These are phyloP conservation scores for Heliangelus exortis DNA, from an alignment of 2,797 vertebrate genomes.

Conservation along the genomic window DNA sequence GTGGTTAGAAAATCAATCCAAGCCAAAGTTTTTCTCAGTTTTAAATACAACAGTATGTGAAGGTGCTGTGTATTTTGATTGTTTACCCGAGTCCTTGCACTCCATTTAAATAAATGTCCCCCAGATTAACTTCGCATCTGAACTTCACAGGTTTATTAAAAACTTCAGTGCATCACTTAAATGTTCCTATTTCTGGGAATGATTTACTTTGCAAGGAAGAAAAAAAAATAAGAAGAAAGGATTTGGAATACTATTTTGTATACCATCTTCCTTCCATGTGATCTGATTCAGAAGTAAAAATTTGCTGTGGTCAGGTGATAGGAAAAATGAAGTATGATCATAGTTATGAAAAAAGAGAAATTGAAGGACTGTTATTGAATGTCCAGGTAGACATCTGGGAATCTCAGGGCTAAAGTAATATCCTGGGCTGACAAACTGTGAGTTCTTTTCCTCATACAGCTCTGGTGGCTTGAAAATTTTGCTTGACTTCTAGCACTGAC, in stretches of 20 bases:
- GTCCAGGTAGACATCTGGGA: neutral
- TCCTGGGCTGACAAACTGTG: neutral
- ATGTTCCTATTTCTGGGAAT: neutral
- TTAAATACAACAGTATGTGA: neutral
- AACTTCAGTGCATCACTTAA: neutral
- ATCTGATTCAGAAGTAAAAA: neutral
- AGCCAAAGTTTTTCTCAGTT: neutral
- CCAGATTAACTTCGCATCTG: neutral
- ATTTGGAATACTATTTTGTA: neutral
- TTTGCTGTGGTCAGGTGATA: neutral
- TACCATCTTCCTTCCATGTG: neutral
- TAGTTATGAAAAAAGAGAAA: neutral
- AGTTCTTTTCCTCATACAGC: neutral
- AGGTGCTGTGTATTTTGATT: neutral
- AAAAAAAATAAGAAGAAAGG: neutral
- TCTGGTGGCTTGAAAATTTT: conserved; percentile 22
- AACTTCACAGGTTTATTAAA: neutral
- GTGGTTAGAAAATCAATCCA: neutral
- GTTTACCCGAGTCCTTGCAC: neutral
- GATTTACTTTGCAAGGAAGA: neutral
- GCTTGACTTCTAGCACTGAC: neutral
- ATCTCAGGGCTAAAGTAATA: neutral
- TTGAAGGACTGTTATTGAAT: neutral
- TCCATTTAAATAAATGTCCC: neutral
- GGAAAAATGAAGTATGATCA: neutral